Base-by-base conservation (phyloP, 2,797 vertebrate genomes). In the Trematomus bernacchii region DNA sequence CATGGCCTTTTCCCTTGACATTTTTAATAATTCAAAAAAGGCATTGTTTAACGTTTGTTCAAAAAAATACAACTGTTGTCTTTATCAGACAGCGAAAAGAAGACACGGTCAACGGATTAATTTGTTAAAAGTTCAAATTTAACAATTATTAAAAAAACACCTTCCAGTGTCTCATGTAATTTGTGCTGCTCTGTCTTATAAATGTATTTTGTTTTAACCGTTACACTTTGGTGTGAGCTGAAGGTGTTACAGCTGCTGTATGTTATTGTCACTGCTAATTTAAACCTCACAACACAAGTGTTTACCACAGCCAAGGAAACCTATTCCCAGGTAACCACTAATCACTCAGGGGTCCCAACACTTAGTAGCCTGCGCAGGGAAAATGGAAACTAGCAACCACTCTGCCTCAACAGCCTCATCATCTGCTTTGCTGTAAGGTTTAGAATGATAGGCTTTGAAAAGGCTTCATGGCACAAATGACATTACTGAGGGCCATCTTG, bases 1-100 rank as follows among this genome's bases (percentile, higher is more conserved):
- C 89, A 64, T 87, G 91, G 92, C 89, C 89, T 92, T 93, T 93
- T 80, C 85, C 61, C 86, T 67, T 93, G 92, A 90, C 92, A 90
- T 92, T 94, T 94, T 91, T 79, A 84, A 92, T 94, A 85, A 92
- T 91, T 91, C 89, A 90, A 71, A 79, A 37, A 87, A 79, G 78
- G 84, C 81, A 71, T 76, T 86, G 76, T 92, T 91, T 91, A 78
- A 86, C 69, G 15, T 68, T 64, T 77, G 42, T 64, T 86, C 72
- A 78, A 87, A 81, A 81, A 85, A 87, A 89, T 85, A 90, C 85
- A 84, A 85, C 70, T 50, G 70, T 72, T 21, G 16, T 71, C 65
- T 90, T 89, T 80, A 83, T 75, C 67, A 76, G 61, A 80, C 21
- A 14, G 59, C 33, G 30, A 83, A 80, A 80, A 48, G 44, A 70